These are phyloP conservation scores for Pachyramphus minor DNA, from an alignment of 2,113 vertebrate genomes.

Conservation along the genomic window DNA sequence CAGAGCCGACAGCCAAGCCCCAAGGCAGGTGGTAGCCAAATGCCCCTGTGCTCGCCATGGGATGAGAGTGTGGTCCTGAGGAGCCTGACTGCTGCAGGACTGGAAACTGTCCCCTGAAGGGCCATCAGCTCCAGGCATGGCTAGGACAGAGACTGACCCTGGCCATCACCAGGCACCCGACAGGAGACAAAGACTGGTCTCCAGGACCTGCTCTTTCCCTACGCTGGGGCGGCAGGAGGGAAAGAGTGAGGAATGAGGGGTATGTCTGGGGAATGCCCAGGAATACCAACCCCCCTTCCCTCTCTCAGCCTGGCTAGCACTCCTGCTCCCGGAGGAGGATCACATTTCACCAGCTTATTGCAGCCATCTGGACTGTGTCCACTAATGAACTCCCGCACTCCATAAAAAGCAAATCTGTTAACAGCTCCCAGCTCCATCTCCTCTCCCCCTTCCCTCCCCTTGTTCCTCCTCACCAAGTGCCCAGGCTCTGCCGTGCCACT, in stretches of 20 bases:
- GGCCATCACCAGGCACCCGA: background rate
- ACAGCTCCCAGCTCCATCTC: slow-evolving; percentile 55
- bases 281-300: slow-evolving; percentile 59
- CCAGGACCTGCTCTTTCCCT: background rate
- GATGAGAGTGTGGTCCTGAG: background rate
- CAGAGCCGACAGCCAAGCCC: background rate
- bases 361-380: slow-evolving; percentile 74
- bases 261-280: slow-evolving; percentile 53
- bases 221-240: background rate
- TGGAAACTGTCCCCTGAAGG: background rate
- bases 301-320: background rate
- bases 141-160: background rate
- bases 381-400: slow-evolving; percentile 74
- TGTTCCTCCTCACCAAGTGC: slow-evolving; percentile 12
- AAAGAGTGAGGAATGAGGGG: slow-evolving; percentile 50
- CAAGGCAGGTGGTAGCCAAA: rapidly evolving
- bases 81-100: background rate
- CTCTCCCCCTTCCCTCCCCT: slow-evolving; percentile 11
- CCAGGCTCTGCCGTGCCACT: background rate
- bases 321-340: slow-evolving; percentile 55
- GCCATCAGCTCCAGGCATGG: background rate
- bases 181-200: background rate
- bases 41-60: background rate
- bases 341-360: slow-evolving; percentile 68
- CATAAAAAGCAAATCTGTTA: slow-evolving; percentile 74